Percentiles rank a stretch among this genome's conserved stretches.
These are phyloP conservation scores for Drosophila micromelanica DNA, from an alignment of 1,140 invertebrate genomes.

Conservation along the genomic window DNA sequence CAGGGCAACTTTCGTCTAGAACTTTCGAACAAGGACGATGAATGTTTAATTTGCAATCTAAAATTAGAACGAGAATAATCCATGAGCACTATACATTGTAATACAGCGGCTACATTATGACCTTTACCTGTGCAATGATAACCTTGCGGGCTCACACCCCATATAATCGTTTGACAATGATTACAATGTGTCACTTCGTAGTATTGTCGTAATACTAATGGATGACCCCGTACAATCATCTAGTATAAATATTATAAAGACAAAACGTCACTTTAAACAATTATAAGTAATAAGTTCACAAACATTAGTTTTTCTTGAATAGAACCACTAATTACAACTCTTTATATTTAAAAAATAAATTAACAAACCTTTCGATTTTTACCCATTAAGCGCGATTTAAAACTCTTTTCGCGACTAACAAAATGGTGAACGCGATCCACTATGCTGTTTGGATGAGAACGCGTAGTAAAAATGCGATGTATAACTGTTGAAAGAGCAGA, in stretches of 20 bases:
- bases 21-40: constrained; percentile 93
- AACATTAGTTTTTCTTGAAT: too few relatives aligned
- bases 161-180: constrained; percentile 96
- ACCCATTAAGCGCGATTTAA: constrained; percentile 90
- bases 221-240: constrained; percentile 93
- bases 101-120: not conserved
- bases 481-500: constrained; percentile 92
- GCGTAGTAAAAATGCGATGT: constrained; percentile 81
- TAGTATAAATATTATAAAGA: constrained; percentile 72
- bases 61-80: constrained; percentile 77
- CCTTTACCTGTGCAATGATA: constrained; percentile 91
- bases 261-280: not conserved
- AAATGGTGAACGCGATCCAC: constrained; percentile 87
- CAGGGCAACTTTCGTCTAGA: constrained; percentile 94
- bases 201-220: constrained; percentile 95
- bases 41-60: constrained; percentile 94
- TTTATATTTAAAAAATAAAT: not conserved
- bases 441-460: constrained; percentile 75
- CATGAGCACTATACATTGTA: not conserved
- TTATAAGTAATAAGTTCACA: too few relatives aligned
- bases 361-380: constrained; percentile 87
- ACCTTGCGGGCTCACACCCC: constrained; percentile 97
- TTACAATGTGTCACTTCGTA: constrained; percentile 95
- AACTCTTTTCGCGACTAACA: constrained; percentile 93
- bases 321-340: too few relatives aligned